phyloP scores from a whole-genome alignment of 1,140 invertebrate genomes.

The Aphelenchoides fujianensis region DNA sequence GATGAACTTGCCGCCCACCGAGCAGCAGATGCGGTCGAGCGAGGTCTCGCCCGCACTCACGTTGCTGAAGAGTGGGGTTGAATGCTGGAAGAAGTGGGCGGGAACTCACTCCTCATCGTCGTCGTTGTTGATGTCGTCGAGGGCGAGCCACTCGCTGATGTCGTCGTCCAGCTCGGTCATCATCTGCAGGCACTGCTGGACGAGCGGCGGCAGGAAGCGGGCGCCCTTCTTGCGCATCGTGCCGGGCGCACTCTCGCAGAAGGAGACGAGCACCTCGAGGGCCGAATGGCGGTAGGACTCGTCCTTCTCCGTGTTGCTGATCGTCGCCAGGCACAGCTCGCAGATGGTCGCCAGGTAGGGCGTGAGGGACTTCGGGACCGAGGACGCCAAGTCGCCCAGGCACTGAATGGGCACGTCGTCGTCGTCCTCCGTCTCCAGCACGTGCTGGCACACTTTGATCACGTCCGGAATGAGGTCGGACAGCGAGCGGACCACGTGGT shows the following conservation, averaged over 20 bases:
- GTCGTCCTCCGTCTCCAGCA: constrained; percentile 68
- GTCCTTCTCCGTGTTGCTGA: constrained; percentile 73
- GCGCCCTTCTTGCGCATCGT: constrained; percentile 84
- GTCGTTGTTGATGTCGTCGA: constrained; percentile 74
- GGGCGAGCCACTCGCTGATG: constrained; percentile 75
- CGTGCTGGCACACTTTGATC: constrained; percentile 66
- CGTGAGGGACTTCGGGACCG: constrained; percentile 83
- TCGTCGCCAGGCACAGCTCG: constrained; percentile 73
- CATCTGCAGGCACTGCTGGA: constrained; percentile 82
- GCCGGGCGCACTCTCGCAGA: constrained; percentile 87
- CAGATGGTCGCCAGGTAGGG: constrained; percentile 81
- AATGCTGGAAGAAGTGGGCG: constrained; percentile 12
- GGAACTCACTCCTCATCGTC: constrained; percentile 72
- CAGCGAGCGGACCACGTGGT: constrained; percentile 80
- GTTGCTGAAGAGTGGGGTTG: constrained; percentile 71
- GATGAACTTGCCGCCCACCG: constrained; percentile 89
- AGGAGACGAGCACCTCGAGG: constrained; percentile 86
- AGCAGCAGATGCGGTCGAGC: constrained; percentile 89
- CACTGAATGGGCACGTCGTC: constrained; percentile 86
- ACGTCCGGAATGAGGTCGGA: constrained; percentile 77
- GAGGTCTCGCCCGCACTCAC: constrained; percentile 91
- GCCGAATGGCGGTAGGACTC: constrained; percentile 85
- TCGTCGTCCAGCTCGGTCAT: constrained; percentile 97
- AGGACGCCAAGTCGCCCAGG: constrained; percentile 87
- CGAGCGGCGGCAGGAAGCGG: constrained; percentile 73